Conservation (phyloP, 2,113 vertebrate species). For the Dasypus novemcinctus region DNA sequence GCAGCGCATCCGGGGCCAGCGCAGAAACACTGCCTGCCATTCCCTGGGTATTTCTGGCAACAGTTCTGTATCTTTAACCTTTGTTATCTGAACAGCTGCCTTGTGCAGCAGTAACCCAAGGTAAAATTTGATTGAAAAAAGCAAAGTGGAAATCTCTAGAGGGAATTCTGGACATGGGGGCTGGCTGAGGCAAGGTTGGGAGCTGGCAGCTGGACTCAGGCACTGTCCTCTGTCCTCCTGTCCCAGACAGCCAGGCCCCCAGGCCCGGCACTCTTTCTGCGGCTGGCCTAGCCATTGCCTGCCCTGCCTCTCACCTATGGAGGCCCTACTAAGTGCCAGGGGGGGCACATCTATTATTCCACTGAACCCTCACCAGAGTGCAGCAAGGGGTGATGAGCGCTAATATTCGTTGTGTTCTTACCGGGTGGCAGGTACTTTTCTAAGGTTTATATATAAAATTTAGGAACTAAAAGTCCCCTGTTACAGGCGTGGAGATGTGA, state of each 20-base stretch:
- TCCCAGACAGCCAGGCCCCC: too few relatives aligned
- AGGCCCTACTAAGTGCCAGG: neutral
- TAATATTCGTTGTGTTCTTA: neutral
- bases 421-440: neutral
- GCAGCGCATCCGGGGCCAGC: neutral
- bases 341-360: too few relatives aligned
- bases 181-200: neutral
- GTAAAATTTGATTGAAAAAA: neutral
- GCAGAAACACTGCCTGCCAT: rapidly evolving
- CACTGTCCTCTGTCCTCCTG: neutral
- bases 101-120: neutral
- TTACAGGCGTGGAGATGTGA: neutral
- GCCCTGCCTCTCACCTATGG: neutral
- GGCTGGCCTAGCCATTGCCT: neutral
- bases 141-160: neutral
- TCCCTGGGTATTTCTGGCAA: neutral
- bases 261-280: neutral
- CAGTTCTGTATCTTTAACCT: neutral
- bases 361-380: neutral
- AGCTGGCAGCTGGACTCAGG: neutral
- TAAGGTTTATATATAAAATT: neutral
- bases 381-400: neutral
- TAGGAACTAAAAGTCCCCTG: neutral
- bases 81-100: neutral
- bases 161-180: neutral